Percentiles rank a stretch among this genome's conserved stretches.
These are phyloP conservation scores for Tolypeutes matacus DNA, from an alignment of 2,797 vertebrate species.

Conservation along the genomic window DNA sequence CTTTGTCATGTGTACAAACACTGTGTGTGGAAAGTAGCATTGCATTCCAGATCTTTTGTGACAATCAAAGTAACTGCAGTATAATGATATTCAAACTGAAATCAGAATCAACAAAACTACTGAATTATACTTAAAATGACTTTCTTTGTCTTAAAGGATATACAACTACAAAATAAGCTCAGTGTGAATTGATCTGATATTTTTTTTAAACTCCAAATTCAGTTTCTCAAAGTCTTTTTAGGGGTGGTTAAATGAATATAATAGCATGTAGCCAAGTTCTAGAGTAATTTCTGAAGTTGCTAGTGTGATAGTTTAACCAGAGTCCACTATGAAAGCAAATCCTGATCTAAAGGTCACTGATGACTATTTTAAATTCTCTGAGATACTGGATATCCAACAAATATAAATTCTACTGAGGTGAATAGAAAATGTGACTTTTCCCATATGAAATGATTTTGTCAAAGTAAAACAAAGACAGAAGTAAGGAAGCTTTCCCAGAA, in stretches of 20 bases:
- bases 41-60: fast-evolving
- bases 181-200: not conserved
- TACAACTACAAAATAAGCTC: not conserved
- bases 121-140: not conserved
- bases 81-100: not conserved
- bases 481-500: no score
- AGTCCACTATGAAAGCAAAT: not conserved
- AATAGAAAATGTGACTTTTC: not conserved
- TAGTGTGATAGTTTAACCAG: fast-evolving
- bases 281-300: not conserved
- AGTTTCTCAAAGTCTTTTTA: not conserved
- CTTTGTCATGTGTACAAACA: not conserved
- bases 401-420: not conserved
- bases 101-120: no score
- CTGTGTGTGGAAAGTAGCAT: fast-evolving
- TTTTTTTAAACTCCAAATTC: not conserved
- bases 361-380: no score
- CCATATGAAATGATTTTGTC: not conserved
- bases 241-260: not conserved
- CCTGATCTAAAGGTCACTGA: fast-evolving
- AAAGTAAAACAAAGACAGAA: not conserved
- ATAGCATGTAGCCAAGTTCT: fast-evolving
- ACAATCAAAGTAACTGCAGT: fast-evolving
- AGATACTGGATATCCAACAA: not conserved
- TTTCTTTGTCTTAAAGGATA: not conserved